Percentiles rank a stretch among this genome's conserved stretches.
phyloP scores from a whole-genome alignment of 2,113 vertebrate genomes.

The Spea multiplicata region DNA sequence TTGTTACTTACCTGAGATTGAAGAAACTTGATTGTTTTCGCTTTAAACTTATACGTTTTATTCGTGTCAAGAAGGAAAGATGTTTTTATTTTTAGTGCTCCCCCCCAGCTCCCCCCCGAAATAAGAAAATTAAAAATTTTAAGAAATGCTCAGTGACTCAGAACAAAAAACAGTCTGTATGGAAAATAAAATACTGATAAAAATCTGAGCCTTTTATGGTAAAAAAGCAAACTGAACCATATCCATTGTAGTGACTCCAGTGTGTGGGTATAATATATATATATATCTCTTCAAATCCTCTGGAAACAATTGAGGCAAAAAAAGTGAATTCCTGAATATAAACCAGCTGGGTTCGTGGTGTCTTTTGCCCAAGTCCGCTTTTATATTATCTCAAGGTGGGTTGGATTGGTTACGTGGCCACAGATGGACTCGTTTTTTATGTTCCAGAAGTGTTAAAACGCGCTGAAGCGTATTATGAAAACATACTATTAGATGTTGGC shows the following conservation, averaged over 20 bases:
- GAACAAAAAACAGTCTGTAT: slow-evolving; percentile 1
- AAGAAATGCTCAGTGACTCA: not conserved
- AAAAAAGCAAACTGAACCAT: not conserved
- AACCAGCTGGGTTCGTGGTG: slow-evolving; percentile 13
- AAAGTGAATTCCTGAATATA: slow-evolving; percentile 9
- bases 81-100: too few species aligned
- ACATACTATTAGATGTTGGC: too few species aligned
- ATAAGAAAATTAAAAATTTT: too few species aligned
- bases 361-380: not conserved
- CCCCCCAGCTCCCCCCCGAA: too few species aligned
- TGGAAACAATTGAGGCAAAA: slow-evolving; percentile 36
- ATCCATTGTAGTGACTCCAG: not conserved
- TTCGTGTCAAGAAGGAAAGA: too few species aligned
- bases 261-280: not conserved
- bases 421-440: too few species aligned
- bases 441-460: too few species aligned
- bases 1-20: too few species aligned
- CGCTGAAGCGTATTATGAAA: too few species aligned
- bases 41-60: too few species aligned
- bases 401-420: not conserved
- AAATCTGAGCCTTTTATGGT: slow-evolving; percentile 3
- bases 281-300: slow-evolving; percentile 1
- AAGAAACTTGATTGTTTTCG: too few species aligned
- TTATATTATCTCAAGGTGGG: not conserved
- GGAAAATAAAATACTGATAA: slow-evolving; percentile 10